Conservation (phyloP, 2,888 invertebrate genomes). For the Chymomyza amoena region DNA sequence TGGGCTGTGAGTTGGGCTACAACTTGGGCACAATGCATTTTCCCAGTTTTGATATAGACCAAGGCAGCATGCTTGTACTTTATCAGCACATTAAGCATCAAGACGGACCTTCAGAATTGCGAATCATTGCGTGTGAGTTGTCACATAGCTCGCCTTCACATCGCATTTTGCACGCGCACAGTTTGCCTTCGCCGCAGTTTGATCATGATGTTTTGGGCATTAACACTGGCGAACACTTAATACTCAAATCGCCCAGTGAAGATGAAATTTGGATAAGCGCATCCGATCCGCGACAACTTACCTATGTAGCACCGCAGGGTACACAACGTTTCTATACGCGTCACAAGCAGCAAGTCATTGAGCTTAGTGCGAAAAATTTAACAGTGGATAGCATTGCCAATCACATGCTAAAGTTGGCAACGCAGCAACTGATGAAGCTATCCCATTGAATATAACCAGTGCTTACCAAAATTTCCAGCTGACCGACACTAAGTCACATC, state of each 20-base stretch:
- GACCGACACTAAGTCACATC: neutral
- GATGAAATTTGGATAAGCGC: constrained; percentile 76
- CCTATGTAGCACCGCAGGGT: constrained; percentile 54
- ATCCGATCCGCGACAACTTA: constrained; percentile 68
- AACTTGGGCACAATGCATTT: constrained; percentile 75
- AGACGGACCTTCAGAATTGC: constrained; percentile 53
- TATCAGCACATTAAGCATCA: constrained; percentile 57
- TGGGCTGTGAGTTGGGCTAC: constrained; percentile 69
- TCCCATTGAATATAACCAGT: neutral
- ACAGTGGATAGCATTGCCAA: constrained; percentile 73
- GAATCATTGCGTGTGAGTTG: constrained; percentile 73
- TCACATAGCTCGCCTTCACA: constrained; percentile 73
- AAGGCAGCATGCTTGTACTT: constrained; percentile 65
- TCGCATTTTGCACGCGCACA: constrained; percentile 66
- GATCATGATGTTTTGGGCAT: constrained; percentile 56
- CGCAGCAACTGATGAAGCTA: constrained; percentile 39
- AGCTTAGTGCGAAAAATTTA: constrained; percentile 59
- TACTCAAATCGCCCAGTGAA: constrained; percentile 59
- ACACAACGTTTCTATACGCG: constrained; percentile 70
- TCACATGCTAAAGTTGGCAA: constrained; percentile 71
- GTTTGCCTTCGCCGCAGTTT: constrained; percentile 68
- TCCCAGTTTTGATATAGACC: constrained; percentile 73
- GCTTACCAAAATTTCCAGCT: constrained; percentile 23
- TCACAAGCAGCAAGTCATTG: constrained; percentile 71
- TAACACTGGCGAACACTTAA: constrained; percentile 73